phyloP scores from a whole-genome alignment of 1,140 invertebrate species.

The Drosophila rhopaloa region DNA sequence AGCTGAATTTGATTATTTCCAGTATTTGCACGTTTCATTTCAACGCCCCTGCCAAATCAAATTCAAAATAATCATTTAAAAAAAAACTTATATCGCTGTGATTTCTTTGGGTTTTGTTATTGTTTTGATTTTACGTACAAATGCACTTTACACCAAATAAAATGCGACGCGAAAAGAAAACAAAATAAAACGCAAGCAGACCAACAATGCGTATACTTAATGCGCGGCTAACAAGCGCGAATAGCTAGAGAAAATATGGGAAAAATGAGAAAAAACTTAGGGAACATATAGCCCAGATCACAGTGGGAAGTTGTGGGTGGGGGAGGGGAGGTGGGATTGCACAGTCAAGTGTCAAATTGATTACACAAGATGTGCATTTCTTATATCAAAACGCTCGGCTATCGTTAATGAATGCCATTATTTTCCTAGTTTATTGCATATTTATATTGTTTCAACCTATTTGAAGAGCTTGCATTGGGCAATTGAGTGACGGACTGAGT shows the following conservation, averaged over 20 bases:
- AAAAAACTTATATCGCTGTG: slow-evolving; percentile 1
- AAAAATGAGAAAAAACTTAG: slow-evolving; percentile 5
- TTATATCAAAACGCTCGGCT: slow-evolving; percentile 22
- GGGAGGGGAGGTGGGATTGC: background rate
- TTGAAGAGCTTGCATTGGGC: slow-evolving; percentile 26
- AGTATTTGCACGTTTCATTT: slow-evolving; percentile 47
- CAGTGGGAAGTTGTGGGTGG: background rate
- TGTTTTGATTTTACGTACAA: slow-evolving; percentile 42
- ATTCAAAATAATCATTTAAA: slow-evolving; percentile 2
- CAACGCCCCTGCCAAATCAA: slow-evolving; percentile 27
- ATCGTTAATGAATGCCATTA: slow-evolving; percentile 67
- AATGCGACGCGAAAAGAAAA: slow-evolving; percentile 53
- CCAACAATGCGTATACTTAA: slow-evolving; percentile 68
- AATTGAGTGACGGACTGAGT: slow-evolving; percentile 8
- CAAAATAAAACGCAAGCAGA: slow-evolving; percentile 25
- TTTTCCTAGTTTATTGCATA: slow-evolving; percentile 31
- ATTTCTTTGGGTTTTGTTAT: slow-evolving; percentile 17
- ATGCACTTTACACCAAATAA: slow-evolving; percentile 52
- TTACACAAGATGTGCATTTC: slow-evolving; percentile 51
- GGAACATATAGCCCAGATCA: background rate
- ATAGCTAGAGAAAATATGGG: slow-evolving; percentile 21
- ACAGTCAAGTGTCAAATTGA: slow-evolving; percentile 72
- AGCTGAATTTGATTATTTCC: slow-evolving; percentile 23
- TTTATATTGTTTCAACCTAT: slow-evolving; percentile 30
- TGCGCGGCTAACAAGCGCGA: slow-evolving; percentile 46